phyloP scores from a whole-genome alignment of 2,113 vertebrate species.

The Raja brachyura region DNA sequence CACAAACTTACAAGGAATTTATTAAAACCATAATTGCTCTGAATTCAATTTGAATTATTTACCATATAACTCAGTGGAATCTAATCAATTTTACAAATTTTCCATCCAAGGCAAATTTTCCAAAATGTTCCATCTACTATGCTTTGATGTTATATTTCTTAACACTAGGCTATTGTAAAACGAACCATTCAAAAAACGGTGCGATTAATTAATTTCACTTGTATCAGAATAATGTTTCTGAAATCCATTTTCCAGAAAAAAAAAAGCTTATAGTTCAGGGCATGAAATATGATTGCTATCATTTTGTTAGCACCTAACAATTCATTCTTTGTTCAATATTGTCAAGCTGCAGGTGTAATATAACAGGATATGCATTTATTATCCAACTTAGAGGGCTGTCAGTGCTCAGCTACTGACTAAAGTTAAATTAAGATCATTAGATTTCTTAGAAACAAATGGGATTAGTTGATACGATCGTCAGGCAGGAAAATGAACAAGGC shows the following conservation, averaged over 20 bases:
- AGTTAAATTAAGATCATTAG: no score
- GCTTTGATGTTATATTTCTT: not conserved
- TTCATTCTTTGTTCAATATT: not conserved
- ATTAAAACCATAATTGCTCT: not conserved
- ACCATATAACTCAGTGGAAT: not conserved
- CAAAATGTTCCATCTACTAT: not conserved
- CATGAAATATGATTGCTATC: not conserved
- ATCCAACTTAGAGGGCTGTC: no score
- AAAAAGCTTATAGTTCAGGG: not conserved
- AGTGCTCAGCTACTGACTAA: no score
- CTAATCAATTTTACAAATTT: not conserved
- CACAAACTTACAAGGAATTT: not conserved
- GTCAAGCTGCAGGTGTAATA: not conserved
- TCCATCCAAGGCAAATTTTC: not conserved
- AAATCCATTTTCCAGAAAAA: constrained; percentile 14
- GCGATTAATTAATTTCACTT: not conserved
- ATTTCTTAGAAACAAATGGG: no score
- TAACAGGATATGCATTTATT: not conserved
- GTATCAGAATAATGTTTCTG: not conserved
- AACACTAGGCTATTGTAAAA: not conserved
- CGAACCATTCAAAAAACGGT: not conserved
- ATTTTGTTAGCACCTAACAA: not conserved
- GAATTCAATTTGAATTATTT: not conserved
- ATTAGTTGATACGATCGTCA: no score
- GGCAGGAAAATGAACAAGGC: no score